Evolutionary conservation across 2,888 invertebrate species (phyloP).

Genomic region (Chymomyza caudatula): DNA sequence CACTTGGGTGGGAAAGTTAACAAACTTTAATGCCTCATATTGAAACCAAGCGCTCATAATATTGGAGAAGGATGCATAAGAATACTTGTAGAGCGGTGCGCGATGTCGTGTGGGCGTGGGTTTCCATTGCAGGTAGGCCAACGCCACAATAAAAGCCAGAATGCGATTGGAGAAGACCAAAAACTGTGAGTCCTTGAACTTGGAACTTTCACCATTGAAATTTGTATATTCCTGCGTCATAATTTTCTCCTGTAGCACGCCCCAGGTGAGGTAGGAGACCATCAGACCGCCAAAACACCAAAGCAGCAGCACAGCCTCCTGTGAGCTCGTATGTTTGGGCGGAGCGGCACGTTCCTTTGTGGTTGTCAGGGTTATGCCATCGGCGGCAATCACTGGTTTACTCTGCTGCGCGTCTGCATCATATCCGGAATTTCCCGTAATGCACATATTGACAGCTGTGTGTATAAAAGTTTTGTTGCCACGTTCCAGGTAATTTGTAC

Average conservation of each 20-base stretch:
- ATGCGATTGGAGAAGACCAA: slow-evolving; percentile 97
- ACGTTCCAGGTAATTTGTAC: slow-evolving; percentile 88
- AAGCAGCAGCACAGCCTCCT: slow-evolving; percentile 82
- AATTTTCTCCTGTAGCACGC: slow-evolving; percentile 97
- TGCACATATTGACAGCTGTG: slow-evolving; percentile 73
- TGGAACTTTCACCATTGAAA: slow-evolving; percentile 80
- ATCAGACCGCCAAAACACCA: slow-evolving; percentile 94
- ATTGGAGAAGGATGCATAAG: slow-evolving; percentile 97
- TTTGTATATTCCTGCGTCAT: slow-evolving; percentile 92
- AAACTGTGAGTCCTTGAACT: slow-evolving; percentile 96
- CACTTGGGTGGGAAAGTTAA: slow-evolving; percentile 98
- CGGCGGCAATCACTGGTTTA: slow-evolving; percentile 55
- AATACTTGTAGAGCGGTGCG: slow-evolving; percentile 95
- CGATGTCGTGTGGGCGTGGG: slow-evolving; percentile 83
- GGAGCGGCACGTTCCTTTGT: slow-evolving; percentile 36
- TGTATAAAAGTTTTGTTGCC: slow-evolving; percentile 70
- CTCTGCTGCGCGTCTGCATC: slow-evolving; percentile 79
- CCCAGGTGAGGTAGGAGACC: slow-evolving; percentile 96
- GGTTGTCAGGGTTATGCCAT: slow-evolving; percentile 6
- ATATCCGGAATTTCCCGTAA: slow-evolving; percentile 70
- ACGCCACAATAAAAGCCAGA: slow-evolving; percentile 87
- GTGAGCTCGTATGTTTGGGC: slow-evolving; percentile 79
- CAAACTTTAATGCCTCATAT: slow-evolving; percentile 98
- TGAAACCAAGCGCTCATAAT: slow-evolving; percentile 99
- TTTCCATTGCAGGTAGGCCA: slow-evolving; percentile 81